phyloP scores from a whole-genome alignment of 2,113 vertebrate species.

The Psilopsiagon aymara region DNA sequence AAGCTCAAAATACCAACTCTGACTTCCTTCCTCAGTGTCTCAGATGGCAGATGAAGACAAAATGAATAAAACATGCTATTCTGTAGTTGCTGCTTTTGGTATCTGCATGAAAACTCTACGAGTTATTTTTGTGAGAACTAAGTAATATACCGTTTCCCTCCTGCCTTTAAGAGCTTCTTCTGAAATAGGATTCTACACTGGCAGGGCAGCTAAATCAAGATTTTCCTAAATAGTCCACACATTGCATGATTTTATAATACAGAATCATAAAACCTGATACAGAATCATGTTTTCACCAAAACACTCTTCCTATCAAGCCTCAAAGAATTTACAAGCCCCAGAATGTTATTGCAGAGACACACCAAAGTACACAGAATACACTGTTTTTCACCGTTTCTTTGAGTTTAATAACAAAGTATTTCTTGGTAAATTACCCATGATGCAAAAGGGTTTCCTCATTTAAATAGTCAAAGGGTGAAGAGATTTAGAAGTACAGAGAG shows the following conservation, averaged over 20 bases:
- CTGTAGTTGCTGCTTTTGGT: neutral
- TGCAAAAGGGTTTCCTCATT: neutral
- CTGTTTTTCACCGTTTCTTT: neutral
- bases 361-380: neutral
- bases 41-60: neutral
- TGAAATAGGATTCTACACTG: neutral
- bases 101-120: neutral
- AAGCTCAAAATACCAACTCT: neutral
- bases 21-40: neutral
- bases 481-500: neutral
- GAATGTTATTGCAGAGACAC: neutral
- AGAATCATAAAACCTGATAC: neutral
- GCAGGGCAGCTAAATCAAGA: neutral
- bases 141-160: neutral
- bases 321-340: neutral
- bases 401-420: neutral
- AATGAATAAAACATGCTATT: neutral
- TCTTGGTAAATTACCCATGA: neutral
- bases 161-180: neutral
- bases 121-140: neutral
- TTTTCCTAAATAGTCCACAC: neutral
- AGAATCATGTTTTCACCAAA: neutral
- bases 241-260: neutral
- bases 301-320: neutral
- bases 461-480: neutral